These are phyloP conservation scores for Cataglyphis hispanica DNA, from an alignment of 1,140 invertebrate genomes.

Conservation along the genomic window DNA sequence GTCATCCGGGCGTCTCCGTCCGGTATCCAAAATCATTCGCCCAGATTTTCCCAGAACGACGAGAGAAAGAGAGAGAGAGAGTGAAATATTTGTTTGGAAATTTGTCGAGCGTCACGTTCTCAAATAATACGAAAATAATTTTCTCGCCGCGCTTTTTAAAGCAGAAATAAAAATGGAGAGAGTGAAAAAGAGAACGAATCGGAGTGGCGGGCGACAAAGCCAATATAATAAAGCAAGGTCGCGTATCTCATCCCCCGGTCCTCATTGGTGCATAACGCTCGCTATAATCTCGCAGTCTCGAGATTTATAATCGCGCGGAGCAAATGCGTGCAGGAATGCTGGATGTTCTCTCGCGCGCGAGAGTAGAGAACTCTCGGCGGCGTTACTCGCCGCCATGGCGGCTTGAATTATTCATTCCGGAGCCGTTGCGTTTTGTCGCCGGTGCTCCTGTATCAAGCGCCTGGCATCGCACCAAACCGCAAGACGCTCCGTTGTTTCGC, in stretches of 20 bases:
- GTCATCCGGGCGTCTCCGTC: not conserved
- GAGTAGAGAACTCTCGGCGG: conserved; percentile 74
- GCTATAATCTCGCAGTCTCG: conserved; percentile 76
- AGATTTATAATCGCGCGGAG: conserved; percentile 84
- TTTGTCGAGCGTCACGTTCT: not conserved
- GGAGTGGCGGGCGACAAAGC: conserved; percentile 74
- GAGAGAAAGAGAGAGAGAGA: no score
- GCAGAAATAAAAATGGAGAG: conserved; percentile 46
- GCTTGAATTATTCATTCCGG: conserved; percentile 85
- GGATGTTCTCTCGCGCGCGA: conserved; percentile 76
- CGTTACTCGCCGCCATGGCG: conserved; percentile 72
- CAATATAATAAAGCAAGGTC: conserved; percentile 77
- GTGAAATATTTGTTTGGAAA: conserved; percentile 15
- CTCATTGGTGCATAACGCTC: conserved; percentile 84
- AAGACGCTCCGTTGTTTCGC: conserved; percentile 75
- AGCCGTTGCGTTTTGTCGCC: conserved; percentile 77
- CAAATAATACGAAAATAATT: conserved; percentile 34
- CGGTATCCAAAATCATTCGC: not conserved
- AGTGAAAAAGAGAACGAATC: conserved; percentile 20
- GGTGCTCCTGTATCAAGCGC: conserved; percentile 76
- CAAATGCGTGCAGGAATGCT: conserved; percentile 84
- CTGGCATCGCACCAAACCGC: conserved; percentile 71
- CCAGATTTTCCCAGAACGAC: not conserved
- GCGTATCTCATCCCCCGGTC: conserved; percentile 78
- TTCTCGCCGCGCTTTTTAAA: not conserved